phyloP scores from a whole-genome alignment of 2,113 vertebrate genomes.

The Murina feae region DNA sequence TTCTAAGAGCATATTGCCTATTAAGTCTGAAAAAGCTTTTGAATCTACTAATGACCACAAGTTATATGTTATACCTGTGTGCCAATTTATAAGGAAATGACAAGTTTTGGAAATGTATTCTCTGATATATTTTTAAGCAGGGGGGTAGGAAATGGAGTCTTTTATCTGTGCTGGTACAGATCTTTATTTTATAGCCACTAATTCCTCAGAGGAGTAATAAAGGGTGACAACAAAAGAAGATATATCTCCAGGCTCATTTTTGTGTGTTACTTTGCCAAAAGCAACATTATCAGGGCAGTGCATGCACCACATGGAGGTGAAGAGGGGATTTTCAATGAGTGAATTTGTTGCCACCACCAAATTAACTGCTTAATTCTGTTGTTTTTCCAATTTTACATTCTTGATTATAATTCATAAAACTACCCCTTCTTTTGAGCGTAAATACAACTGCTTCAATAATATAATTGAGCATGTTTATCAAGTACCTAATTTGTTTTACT shows the following conservation, averaged over 20 bases:
- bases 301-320: slow-evolving; percentile 81
- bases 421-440: slow-evolving; percentile 79
- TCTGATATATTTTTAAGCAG: slow-evolving; percentile 83
- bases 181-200: slow-evolving; percentile 88
- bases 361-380: slow-evolving; percentile 89
- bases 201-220: slow-evolving; percentile 92
- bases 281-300: slow-evolving; percentile 92
- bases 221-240: slow-evolving; percentile 81
- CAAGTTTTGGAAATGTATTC: slow-evolving; percentile 48
- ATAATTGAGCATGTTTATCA: slow-evolving; percentile 83
- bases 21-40: neutral
- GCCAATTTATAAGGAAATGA: slow-evolving; percentile 46
- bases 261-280: slow-evolving; percentile 90
- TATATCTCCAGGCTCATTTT: slow-evolving; percentile 87
- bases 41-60: neutral
- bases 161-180: slow-evolving; percentile 93
- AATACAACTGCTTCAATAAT: slow-evolving; percentile 84
- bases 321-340: slow-evolving; percentile 79
- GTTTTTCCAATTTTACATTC: slow-evolving; percentile 86
- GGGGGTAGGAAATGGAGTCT: slow-evolving; percentile 81
- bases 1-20: neutral
- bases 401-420: slow-evolving; percentile 87
- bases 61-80: slow-evolving; percentile 50
- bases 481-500: slow-evolving; percentile 83
- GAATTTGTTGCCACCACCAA: slow-evolving; percentile 85